phyloP scores from a whole-genome alignment of 2,888 invertebrate genomes.

The Cosmorhoe ocellata region DNA sequence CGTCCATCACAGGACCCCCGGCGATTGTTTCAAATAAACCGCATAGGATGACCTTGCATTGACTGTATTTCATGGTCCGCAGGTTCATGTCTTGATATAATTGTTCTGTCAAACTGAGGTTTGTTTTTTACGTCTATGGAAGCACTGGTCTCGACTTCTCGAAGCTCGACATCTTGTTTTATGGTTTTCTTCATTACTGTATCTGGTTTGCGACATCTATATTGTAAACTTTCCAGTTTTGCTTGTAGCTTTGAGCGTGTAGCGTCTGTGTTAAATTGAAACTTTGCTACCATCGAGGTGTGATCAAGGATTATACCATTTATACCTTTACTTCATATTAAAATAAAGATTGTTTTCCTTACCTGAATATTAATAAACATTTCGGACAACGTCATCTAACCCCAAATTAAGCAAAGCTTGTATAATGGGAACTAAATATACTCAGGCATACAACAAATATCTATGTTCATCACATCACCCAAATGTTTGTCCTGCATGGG shows the following conservation, averaged over 20 bases:
- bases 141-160: conserved; percentile 1
- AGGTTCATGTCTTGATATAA: conserved; percentile 23
- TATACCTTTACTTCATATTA: too few species aligned
- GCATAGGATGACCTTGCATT: conserved; percentile 25
- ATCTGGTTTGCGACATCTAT: conserved; percentile 7
- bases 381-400: too few species aligned
- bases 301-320: too few species aligned
- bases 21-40: conserved; percentile 32
- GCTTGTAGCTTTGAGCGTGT: too few species aligned
- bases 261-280: conserved; percentile 7
- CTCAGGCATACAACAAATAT: too few species aligned
- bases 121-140: conserved; percentile 6
- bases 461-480: too few species aligned
- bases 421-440: too few species aligned
- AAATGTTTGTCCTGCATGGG: too few species aligned
- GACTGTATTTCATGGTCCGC: conserved; percentile 2
- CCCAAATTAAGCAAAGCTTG: too few species aligned
- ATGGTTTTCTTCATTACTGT: conserved; percentile 22
- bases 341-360: too few species aligned
- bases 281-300: not conserved
- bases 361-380: too few species aligned
- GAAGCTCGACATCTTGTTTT: conserved; percentile 2
- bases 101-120: conserved; percentile 26
- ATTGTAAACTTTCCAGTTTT: conserved; percentile 8
- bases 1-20: conserved; percentile 56